Evolutionary conservation across 2,888 invertebrate species (phyloP).

Genomic region (Bimastos eiseni): DNA sequence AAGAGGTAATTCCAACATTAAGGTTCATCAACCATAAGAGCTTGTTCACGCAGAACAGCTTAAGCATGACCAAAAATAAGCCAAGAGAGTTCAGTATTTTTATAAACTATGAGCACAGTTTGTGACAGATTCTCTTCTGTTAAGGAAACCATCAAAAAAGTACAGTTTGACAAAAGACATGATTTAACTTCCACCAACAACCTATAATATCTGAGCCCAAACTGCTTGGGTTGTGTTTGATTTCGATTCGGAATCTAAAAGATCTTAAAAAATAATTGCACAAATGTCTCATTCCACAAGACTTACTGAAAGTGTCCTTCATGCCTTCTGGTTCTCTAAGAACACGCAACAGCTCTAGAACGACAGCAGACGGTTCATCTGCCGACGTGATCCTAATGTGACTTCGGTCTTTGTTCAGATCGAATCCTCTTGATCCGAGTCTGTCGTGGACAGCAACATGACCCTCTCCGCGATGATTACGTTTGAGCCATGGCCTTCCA

Average conservation of each 20-base stretch:
- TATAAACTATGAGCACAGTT: background rate
- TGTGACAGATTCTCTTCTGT: background rate
- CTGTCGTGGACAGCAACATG: constrained; percentile 37
- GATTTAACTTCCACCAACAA: no score
- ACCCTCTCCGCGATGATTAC: background rate
- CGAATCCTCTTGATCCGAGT: constrained; percentile 41
- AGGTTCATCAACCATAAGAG: no score
- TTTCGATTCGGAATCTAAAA: no score
- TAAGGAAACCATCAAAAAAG: background rate
- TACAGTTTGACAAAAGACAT: background rate
- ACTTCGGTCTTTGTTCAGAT: constrained; percentile 40
- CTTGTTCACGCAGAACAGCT: no score
- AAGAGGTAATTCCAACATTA: no score
- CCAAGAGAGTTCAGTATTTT: background rate
- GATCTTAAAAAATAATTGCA: no score
- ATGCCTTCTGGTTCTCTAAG: constrained; percentile 20
- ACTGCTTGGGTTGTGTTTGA: background rate
- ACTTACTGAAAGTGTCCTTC: constrained; percentile 25
- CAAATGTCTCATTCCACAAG: no score
- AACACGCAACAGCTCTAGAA: constrained; percentile 35
- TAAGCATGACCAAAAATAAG: no score
- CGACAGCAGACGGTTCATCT: constrained; percentile 42
- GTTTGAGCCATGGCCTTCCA: background rate
- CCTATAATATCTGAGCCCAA: background rate
- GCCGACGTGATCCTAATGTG: constrained; percentile 41